phyloP scores from a whole-genome alignment of 1,140 invertebrate genomes.

The Camponotus floridanus region DNA sequence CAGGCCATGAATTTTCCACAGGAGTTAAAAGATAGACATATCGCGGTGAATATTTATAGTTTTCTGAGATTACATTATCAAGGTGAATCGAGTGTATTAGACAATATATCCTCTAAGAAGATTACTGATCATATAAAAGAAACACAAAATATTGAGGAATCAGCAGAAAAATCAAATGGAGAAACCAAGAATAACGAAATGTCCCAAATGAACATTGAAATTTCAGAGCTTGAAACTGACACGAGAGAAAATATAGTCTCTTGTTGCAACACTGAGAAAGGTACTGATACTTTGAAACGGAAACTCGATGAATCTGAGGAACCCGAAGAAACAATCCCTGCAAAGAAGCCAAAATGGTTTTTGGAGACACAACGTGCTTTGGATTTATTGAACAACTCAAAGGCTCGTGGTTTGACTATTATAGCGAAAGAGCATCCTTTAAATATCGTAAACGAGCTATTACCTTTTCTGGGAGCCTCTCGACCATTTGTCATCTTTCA shows the following conservation, averaged over 20 bases:
- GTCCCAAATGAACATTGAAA: neutral
- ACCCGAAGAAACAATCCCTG: neutral
- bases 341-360: constrained; percentile 89
- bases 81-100: constrained; percentile 65
- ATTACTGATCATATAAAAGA: neutral
- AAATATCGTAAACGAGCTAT: constrained; percentile 91
- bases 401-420: constrained; percentile 93
- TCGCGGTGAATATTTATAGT: constrained; percentile 91
- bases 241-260: constrained; percentile 73
- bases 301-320: constrained; percentile 59
- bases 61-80: constrained; percentile 90
- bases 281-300: constrained; percentile 59
- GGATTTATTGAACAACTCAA: constrained; percentile 86
- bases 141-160: neutral
- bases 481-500: constrained; percentile 95
- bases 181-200: neutral
- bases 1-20: constrained; percentile 92
- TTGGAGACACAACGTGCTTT: constrained; percentile 89
- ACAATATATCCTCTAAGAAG: constrained; percentile 49
- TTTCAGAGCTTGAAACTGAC: constrained; percentile 36
- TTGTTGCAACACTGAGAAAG: neutral
- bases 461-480: constrained; percentile 92
- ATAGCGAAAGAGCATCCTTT: constrained; percentile 94
- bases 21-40: constrained; percentile 89
- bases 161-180: neutral